Conservation (phyloP, 2,113 vertebrate species). For the Limnothrissa miodon region DNA sequence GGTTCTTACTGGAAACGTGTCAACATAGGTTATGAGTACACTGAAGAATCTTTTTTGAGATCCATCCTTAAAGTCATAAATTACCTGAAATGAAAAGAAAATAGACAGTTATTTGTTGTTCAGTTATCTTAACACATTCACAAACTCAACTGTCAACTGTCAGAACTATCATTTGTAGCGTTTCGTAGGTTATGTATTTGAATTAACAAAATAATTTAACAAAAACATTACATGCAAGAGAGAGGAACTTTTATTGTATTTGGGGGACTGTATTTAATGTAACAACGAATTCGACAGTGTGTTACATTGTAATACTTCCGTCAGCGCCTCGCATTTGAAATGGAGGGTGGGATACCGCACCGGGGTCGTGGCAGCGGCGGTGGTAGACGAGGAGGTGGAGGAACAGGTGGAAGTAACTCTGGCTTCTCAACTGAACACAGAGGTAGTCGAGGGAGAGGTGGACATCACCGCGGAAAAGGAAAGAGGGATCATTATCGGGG, state of each 20-base stretch:
- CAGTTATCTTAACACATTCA: background rate
- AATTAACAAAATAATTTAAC: background rate
- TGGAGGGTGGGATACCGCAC: slow-evolving; percentile 62
- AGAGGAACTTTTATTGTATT: background rate
- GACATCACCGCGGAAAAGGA: slow-evolving; percentile 57
- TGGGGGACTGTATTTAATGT: slow-evolving; percentile 45
- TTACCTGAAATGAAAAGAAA: slow-evolving; percentile 48
- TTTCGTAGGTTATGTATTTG: background rate
- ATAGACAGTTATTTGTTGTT: slow-evolving; percentile 20
- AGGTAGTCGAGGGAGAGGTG: slow-evolving; percentile 65
- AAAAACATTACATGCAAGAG: slow-evolving; percentile 25
- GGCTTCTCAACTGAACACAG: slow-evolving; percentile 52
- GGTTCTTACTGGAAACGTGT: slow-evolving; percentile 15
- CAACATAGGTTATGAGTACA: slow-evolving; percentile 29
- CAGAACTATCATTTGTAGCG: too few species aligned
- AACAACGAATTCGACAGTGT: slow-evolving; percentile 38
- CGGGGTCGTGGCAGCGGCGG: slow-evolving; percentile 59
- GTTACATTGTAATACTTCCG: slow-evolving; percentile 41
- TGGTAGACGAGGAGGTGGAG: slow-evolving; percentile 57
- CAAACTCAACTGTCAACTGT: background rate
- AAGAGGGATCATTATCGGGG: slow-evolving; percentile 67
- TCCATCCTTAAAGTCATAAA: slow-evolving; percentile 43
- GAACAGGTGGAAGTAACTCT: slow-evolving; percentile 38
- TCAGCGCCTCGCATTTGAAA: slow-evolving; percentile 26
- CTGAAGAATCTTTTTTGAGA: slow-evolving; percentile 22